A percentile compares a stretch with the other conserved stretches of the same genome.
Evolutionary conservation across 2,888 invertebrate species (phyloP).

Genomic region (Rhagonycha lutea): DNA sequence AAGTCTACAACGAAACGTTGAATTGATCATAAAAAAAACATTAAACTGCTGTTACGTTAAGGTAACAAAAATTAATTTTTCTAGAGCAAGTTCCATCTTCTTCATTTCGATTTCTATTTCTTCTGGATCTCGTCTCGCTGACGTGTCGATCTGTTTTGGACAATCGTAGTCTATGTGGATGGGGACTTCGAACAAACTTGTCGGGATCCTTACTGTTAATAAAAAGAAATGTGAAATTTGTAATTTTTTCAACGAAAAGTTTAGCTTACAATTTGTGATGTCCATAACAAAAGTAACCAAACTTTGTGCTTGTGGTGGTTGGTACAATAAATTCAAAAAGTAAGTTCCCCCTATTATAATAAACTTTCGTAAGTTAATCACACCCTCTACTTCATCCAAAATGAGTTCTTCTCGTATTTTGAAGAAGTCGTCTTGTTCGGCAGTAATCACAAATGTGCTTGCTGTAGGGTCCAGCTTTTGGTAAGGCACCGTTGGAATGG

Average conservation of each 20-base stretch:
- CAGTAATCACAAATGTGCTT: conserved; percentile 36
- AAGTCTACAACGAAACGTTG: conserved; percentile 47
- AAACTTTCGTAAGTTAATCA: conserved; percentile 77
- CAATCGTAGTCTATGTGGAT: conserved; percentile 73
- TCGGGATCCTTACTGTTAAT: conserved; percentile 61
- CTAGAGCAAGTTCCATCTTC: conserved; percentile 72
- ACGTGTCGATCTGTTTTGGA: conserved; percentile 70
- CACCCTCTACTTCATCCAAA: conserved; percentile 58
- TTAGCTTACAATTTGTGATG: conserved; percentile 14
- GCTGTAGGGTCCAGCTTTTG: conserved; percentile 46
- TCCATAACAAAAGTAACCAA: conserved; percentile 16
- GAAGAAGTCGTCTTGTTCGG: conserved; percentile 29
- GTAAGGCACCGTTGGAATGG: conserved; percentile 47
- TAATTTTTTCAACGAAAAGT: background rate
- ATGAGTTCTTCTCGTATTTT: conserved; percentile 51
- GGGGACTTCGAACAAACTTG: conserved; percentile 61
- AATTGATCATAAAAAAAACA: conserved; percentile 47
- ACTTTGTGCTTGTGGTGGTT: conserved; percentile 72
- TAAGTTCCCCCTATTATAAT: conserved; percentile 77
- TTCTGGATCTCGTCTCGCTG: conserved; percentile 73
- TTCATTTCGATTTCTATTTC: conserved; percentile 81
- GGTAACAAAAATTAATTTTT: conserved; percentile 71
- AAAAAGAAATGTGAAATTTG: background rate
- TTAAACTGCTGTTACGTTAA: conserved; percentile 64
- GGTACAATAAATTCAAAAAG: conserved; percentile 71